Conservation (phyloP, 2,888 invertebrate species). For the Apoda limacodes region DNA sequence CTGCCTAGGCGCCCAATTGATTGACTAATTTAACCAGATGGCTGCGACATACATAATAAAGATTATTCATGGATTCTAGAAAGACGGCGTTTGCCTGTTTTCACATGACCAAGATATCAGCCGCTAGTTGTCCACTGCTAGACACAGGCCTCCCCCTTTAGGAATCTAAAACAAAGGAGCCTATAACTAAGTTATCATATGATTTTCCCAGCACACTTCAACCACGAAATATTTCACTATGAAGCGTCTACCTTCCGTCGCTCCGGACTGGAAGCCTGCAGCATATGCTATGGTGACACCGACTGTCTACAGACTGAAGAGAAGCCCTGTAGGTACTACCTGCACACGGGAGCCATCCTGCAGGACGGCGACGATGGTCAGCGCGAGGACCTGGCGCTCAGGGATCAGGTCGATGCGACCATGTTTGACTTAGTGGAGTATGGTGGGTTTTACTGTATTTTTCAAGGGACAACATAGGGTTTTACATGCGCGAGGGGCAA, state of each 20-base stretch:
- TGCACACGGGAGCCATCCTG: slow-evolving; percentile 21
- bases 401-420: slow-evolving; percentile 25
- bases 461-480: not conserved
- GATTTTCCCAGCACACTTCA: slow-evolving; percentile 2
- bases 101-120: too few relatives aligned
- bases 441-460: slow-evolving; percentile 22
- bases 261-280: slow-evolving; percentile 22
- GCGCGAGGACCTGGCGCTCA: slow-evolving; percentile 12
- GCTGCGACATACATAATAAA: too few relatives aligned
- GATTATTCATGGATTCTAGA: too few relatives aligned
- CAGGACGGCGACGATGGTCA: slow-evolving; percentile 15
- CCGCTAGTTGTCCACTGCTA: too few relatives aligned
- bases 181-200: too few relatives aligned
- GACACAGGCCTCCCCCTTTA: too few relatives aligned
- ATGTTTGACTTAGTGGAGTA: slow-evolving; percentile 29
- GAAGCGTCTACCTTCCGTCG: slow-evolving; percentile 16
- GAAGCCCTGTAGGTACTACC: slow-evolving; percentile 32
- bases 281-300: slow-evolving; percentile 28
- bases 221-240: slow-evolving; percentile 13
- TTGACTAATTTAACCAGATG: too few relatives aligned
- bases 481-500: not conserved
- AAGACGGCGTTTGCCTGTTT: too few relatives aligned
- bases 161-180: too few relatives aligned
- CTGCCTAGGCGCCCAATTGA: too few relatives aligned
- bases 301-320: slow-evolving; percentile 28